Evolutionary conservation across 2,888 invertebrate genomes (phyloP), one percentile per base, ranked within the genome.

Genomic region (Andrena flavipes): DNA sequence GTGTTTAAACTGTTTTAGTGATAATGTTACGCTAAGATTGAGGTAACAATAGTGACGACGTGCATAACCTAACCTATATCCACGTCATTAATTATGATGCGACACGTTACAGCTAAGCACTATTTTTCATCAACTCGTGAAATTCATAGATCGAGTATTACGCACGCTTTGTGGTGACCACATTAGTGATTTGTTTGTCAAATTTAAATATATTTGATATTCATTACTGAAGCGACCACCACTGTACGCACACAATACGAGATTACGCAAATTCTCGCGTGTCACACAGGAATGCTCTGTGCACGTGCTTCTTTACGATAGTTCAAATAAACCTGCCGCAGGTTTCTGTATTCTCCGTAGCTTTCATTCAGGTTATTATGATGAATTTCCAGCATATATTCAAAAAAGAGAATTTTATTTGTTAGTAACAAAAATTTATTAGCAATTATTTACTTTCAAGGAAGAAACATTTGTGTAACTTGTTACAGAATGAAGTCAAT

Each of bases 31-130:
- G 56, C n/a, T 29, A 26, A 59, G 64, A 72, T 76, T 73, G 29
- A 51, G 35, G 62, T 74, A 76, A 76, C 13, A 54, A 72, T 60
- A 54, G 64, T 76, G 79, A 77, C 80, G 80, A 72, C 69, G 80
- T 81, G 73, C 74, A 62, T 63, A 87, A 89, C 87, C 87, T 92
- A 92, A 92, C 91, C 91, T 92, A 90, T 84, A 85, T 91, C 92
- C 92, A 92, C 92, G 92, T 92, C 92, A 92, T 90, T 90, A 85
- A 71, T 76, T 83, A 84, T 88, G 90, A 90, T 90, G 86, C 77
- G 71, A 68, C 79, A 78, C 67, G 33, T 49, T 76, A n/a, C 72
- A 71, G 79, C 74, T 64, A 65, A 62, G 26, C 69, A 78, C 30
- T 70, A 79, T 26, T 74, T 42, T 69, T 77, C 60, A 67, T 84